Percentiles rank a stretch among this genome's conserved stretches.
phyloP scores from a whole-genome alignment of 2,888 invertebrate genomes.

The Galeopsomyia nigrocyanea region DNA sequence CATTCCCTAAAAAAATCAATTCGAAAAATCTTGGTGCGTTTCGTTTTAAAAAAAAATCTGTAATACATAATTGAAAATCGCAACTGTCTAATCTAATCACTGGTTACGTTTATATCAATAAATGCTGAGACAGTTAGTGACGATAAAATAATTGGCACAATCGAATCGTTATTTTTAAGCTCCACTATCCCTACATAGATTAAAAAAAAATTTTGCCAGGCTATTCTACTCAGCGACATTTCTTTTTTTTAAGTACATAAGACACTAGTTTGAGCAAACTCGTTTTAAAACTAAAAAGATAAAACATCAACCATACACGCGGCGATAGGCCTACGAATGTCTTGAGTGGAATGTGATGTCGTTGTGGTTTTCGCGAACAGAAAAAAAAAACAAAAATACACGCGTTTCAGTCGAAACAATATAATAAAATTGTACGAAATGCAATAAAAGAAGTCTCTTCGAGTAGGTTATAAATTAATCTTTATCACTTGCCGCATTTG shows the following conservation, averaged over 20 bases:
- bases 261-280: conserved; percentile 36
- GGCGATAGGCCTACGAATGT: conserved; percentile 47
- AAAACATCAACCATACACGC: conserved; percentile 23
- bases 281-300: conserved; percentile 9
- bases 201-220: conserved; percentile 24
- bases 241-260: conserved; percentile 44
- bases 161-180: conserved; percentile 33
- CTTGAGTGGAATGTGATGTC: conserved; percentile 52
- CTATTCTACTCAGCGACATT: conserved; percentile 28
- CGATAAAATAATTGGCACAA: conserved; percentile 49
- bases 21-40: conserved; percentile 27
- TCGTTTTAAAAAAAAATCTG: conserved; percentile 31
- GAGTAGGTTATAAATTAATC: conserved; percentile 45
- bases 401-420: conserved; percentile 24
- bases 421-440: conserved; percentile 44
- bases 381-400: background rate
- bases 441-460: conserved; percentile 31
- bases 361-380: conserved; percentile 34
- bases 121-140: conserved; percentile 31
- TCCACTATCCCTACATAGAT: background rate
- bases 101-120: conserved; percentile 36
- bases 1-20: too few species aligned
- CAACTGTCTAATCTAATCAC: conserved; percentile 45
- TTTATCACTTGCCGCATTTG: conserved; percentile 52
- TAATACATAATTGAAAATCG: conserved; percentile 43